phyloP scores from a whole-genome alignment of 2,888 invertebrate genomes.

The Chymomyza amoena region DNA sequence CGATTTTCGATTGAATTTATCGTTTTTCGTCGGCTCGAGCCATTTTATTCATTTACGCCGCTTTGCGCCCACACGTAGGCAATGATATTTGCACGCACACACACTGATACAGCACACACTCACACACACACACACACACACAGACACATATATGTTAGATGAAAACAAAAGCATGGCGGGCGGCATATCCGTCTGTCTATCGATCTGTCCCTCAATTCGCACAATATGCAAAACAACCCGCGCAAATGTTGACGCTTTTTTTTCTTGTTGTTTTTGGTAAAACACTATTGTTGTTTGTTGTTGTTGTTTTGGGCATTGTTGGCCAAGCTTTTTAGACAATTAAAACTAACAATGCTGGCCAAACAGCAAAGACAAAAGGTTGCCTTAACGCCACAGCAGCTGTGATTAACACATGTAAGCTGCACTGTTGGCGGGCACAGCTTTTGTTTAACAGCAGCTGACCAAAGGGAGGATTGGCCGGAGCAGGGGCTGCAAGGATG shows the following conservation, averaged over 20 bases:
- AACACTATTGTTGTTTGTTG: constrained; percentile 6
- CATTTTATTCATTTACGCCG: constrained; percentile 72
- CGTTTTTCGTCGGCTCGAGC: constrained; percentile 74
- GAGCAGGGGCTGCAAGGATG: not conserved
- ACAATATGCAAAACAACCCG: constrained; percentile 68
- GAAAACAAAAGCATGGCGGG: constrained; percentile 67
- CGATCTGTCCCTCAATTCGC: constrained; percentile 16
- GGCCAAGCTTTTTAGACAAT: constrained; percentile 66
- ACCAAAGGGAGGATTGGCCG: not conserved
- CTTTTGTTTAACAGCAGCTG: not conserved
- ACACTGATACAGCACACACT: constrained; percentile 7
- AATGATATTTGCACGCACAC: constrained; percentile 63
- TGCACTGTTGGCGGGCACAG: constrained; percentile 49
- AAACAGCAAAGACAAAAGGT: constrained; percentile 54
- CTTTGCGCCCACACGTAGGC: constrained; percentile 67
- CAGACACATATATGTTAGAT: constrained; percentile 48
- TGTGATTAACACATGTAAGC: constrained; percentile 75
- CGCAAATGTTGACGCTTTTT: constrained; percentile 51
- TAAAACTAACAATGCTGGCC: constrained; percentile 67
- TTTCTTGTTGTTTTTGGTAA: constrained; percentile 15
- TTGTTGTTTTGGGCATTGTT: constrained; percentile 46
- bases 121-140: constrained; percentile 2
- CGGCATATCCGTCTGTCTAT: constrained; percentile 14
- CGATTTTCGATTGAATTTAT: constrained; percentile 80
- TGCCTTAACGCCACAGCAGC: constrained; percentile 40